Base-by-base conservation (phyloP, 2,797 vertebrate species). In the Halcyon smyrnensis region DNA sequence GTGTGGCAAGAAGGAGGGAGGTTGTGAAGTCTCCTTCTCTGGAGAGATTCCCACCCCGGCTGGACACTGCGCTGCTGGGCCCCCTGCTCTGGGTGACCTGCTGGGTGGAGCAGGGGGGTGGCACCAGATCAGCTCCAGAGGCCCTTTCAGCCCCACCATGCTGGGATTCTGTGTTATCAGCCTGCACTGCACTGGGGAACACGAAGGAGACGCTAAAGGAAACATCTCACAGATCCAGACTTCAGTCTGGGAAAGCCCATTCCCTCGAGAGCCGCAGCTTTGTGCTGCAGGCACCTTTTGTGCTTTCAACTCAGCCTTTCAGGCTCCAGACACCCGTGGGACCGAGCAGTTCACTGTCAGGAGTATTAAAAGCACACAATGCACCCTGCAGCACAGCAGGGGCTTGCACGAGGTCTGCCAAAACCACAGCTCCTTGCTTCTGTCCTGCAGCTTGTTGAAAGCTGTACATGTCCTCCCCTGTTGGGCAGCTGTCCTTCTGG, bases 401-500 rank as follows among this genome's bases (percentile, higher is more conserved):
- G 39, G 45, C 41, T 64, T 68, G 69, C 54, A 30, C 0, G 1
- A 85, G 67, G 71, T 77, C 81, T 95, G 95, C 91, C 91, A 96
- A 95, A 96, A 87, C 30, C 69, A 90, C 19, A 5, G 14, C 70
- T 95, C 36, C 76, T 81, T 89, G 79, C 67, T 77, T 78, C 91
- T 90, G 83, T 93, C 83, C 69, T 79, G 65, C 54, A 79, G 89
- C 11, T 74, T 82, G 73, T 18, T 53, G 63, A 87, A 93, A 95
- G 87, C 68, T 82, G 56, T 36, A 25, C 60, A 51, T 7, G 74
- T 80, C 60, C 69, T 80, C 67, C 77, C 16, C 27, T 2, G 0
- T 4, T 30, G 73, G 89, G 92, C 82, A 92, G 91, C 89, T 91
- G 75, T 81, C 79, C 64, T 91, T 59, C 84, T 91, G 96, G 90